These are phyloP conservation scores for Oryzias curvinotus DNA, from an alignment of 2,113 vertebrate genomes.

Conservation along the genomic window DNA sequence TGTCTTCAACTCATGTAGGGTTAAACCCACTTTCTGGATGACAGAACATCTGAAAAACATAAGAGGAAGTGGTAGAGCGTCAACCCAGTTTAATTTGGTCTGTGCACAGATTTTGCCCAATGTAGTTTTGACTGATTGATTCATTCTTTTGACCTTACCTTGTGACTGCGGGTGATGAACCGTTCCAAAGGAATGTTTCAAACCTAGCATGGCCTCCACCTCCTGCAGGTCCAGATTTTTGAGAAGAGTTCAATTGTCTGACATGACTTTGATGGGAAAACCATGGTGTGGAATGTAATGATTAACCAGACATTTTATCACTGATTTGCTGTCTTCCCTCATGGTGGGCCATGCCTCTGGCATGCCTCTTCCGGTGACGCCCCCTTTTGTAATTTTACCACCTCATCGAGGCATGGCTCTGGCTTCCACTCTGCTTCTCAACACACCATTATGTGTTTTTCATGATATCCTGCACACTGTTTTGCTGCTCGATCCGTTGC, in stretches of 20 bases:
- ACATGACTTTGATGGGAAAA: not conserved
- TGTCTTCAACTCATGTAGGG: not conserved
- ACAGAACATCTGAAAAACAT: not conserved
- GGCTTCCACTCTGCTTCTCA: too few relatives aligned
- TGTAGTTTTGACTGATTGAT: not conserved
- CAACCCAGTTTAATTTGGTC: not conserved
- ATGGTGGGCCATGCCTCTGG: not conserved
- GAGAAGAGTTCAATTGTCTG: not conserved
- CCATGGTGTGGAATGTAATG: not conserved
- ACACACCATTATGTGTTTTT: not conserved
- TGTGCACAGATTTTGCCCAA: not conserved
- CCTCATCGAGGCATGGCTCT: not conserved
- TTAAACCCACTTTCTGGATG: not conserved
- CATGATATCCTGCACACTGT: not conserved
- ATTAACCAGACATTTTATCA: too few relatives aligned
- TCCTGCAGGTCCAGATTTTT: not conserved
- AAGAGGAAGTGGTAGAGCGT: not conserved
- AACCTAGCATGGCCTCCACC: not conserved
- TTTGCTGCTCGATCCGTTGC: not conserved
- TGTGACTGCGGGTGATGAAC: not conserved
- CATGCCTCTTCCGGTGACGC: not conserved
- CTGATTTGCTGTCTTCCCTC: too few relatives aligned
- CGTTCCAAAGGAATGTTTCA: not conserved
- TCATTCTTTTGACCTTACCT: not conserved
- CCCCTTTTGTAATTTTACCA: not conserved